Evolutionary conservation across 2,113 vertebrate genomes (phyloP).

Genomic region (Phrynocephalus versicolor): DNA sequence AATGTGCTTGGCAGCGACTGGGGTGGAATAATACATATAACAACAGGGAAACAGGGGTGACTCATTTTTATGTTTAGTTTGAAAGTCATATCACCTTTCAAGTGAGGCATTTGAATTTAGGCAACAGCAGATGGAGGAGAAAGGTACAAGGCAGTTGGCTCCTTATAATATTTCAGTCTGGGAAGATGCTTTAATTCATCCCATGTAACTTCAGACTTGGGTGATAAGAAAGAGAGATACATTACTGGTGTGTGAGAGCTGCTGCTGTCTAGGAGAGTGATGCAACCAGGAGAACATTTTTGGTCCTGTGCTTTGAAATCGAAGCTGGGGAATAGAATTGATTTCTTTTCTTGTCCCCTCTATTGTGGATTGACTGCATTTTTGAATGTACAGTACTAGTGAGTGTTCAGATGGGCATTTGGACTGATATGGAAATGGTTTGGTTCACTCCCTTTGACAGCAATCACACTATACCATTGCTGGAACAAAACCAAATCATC

Average conservation of each 20-base stretch:
- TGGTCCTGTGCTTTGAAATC: conserved; percentile 22
- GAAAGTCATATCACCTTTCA: conserved; percentile 55
- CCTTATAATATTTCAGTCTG: conserved; percentile 65
- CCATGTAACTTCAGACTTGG: conserved; percentile 43
- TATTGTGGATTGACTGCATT: conserved; percentile 26
- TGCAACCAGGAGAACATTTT: conserved; percentile 24
- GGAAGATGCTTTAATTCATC: conserved; percentile 36
- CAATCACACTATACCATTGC: no score
- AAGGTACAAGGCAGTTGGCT: conserved; percentile 50
- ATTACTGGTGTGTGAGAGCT: conserved; percentile 40
- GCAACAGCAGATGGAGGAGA: conserved; percentile 61
- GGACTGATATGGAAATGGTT: no score
- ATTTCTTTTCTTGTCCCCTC: neutral
- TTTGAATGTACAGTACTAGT: neutral
- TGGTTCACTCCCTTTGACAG: no score
- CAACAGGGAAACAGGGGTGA: conserved; percentile 36
- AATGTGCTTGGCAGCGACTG: conserved; percentile 18
- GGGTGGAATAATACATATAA: neutral
- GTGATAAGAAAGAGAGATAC: conserved; percentile 50
- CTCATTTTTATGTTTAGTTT: conserved; percentile 65
- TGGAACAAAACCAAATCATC: no score
- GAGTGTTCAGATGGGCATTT: no score
- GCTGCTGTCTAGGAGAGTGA: conserved; percentile 36
- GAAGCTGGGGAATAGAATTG: neutral
- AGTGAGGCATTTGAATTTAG: conserved; percentile 49